Percentiles rank a stretch among this genome's conserved stretches.
Conservation (phyloP, 2,113 vertebrate species). For the Thamnaconus septentrionalis region DNA sequence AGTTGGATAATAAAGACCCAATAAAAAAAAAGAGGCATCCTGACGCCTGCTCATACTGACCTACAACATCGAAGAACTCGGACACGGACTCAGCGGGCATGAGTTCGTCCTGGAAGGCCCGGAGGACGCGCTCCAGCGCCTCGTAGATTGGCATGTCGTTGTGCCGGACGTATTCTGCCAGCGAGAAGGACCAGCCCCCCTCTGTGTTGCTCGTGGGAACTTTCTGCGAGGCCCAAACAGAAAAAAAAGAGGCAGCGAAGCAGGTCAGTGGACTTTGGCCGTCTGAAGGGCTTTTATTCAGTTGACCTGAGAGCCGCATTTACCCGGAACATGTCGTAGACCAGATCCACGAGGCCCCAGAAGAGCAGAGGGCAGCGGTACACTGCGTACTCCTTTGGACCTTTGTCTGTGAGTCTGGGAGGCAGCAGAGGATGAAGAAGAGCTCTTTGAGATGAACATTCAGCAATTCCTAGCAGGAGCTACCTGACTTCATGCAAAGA, state of each 20-base stretch:
- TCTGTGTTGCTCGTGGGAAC: conserved; percentile 98
- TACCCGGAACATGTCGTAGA: conserved; percentile 98
- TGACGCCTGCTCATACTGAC: conserved; percentile 73
- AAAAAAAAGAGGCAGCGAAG: background rate
- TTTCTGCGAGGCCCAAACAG: conserved; percentile 78
- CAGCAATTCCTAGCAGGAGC: too few species aligned
- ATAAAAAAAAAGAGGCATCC: too few species aligned
- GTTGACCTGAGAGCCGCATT: background rate
- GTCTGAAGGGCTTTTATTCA: background rate
- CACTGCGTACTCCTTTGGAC: conserved; percentile 88
- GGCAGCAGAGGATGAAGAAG: background rate
- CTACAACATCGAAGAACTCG: conserved; percentile 92
- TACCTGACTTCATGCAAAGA: too few species aligned
- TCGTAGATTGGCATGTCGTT: conserved; percentile 99
- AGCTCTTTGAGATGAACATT: too few species aligned
- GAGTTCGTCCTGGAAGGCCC: conserved; percentile 97
- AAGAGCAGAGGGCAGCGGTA: conserved; percentile 97
- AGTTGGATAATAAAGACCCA: too few species aligned
- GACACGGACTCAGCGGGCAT: conserved; percentile 96
- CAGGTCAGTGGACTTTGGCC: background rate
- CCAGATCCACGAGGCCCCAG: conserved; percentile 96
- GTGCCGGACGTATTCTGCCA: conserved; percentile 95
- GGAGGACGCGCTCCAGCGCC: conserved; percentile 91
- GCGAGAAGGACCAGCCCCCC: conserved; percentile 98
- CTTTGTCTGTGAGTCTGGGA: conserved; percentile 89